Conservation (phyloP, 2,113 vertebrate genomes). For the Phyllostomus hastatus region DNA sequence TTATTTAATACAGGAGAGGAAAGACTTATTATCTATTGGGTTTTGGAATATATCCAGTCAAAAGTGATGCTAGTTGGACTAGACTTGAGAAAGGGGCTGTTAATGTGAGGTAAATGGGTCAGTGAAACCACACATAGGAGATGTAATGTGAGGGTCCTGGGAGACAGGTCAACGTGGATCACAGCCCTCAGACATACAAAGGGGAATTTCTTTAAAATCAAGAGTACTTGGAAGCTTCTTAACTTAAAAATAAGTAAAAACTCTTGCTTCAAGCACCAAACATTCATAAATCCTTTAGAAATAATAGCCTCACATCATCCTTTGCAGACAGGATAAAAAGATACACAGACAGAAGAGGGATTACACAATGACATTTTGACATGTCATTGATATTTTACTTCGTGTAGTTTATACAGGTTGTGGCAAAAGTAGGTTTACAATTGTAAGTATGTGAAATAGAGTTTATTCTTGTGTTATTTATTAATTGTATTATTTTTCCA, state of each 20-base stretch:
- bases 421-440: too few relatives aligned
- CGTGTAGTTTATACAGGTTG: not conserved
- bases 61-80: not conserved
- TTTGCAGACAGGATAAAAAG: not conserved
- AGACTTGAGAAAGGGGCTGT: not conserved
- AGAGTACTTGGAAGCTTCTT: not conserved
- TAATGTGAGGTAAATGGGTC: not conserved
- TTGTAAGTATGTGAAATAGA: too few relatives aligned
- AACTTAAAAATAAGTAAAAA: not conserved
- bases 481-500: too few relatives aligned
- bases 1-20: conserved; percentile 39
- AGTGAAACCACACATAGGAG: not conserved
- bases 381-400: not conserved
- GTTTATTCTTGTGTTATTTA: too few relatives aligned
- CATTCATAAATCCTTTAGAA: not conserved
- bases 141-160: not conserved
- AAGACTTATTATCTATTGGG: not conserved
- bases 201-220: not conserved
- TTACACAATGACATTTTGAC: not conserved
- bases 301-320: not conserved
- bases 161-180: not conserved
- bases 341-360: not conserved
- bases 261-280: not conserved
- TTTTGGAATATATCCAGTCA: not conserved
- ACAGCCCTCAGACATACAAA: not conserved